Percentiles rank a stretch among this genome's conserved stretches.
Evolutionary conservation across 2,113 vertebrate genomes (phyloP).

Genomic region (Morone chrysops): DNA sequence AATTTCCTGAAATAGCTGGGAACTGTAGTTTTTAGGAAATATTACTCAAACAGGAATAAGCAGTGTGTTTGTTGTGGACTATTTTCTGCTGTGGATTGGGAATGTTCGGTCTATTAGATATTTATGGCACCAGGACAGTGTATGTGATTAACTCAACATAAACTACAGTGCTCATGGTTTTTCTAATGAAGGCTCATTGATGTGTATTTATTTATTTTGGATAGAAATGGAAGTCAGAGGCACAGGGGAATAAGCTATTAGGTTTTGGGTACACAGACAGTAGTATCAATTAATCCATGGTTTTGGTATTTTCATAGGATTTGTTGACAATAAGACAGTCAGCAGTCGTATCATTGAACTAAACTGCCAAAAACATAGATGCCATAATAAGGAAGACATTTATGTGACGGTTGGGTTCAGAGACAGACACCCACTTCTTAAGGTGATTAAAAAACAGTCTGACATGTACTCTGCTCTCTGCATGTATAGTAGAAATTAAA

Average conservation of each 20-base stretch:
- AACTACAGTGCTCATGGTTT: background rate
- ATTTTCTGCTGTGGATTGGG: background rate
- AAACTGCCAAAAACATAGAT: background rate
- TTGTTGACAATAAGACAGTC: background rate
- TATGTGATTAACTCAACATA: background rate
- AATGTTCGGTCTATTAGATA: background rate
- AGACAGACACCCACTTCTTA: background rate
- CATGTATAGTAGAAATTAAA: conserved; percentile 7
- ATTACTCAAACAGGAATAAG: background rate
- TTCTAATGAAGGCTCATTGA: background rate
- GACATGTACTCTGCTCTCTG: background rate
- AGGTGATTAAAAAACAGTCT: background rate
- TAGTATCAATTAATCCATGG: no score
- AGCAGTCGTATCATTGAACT: background rate
- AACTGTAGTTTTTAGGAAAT: background rate
- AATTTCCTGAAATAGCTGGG: no score
- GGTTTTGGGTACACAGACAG: background rate
- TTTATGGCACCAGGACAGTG: background rate
- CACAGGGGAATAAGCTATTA: background rate
- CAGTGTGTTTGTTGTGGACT: no score
- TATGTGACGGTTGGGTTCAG: background rate
- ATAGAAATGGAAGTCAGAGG: background rate
- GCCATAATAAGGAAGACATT: background rate
- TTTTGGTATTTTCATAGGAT: background rate
- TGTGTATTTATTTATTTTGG: background rate